Evolutionary conservation across 1,140 invertebrate species (phyloP).

Genomic region (Anastatus disparis): DNA sequence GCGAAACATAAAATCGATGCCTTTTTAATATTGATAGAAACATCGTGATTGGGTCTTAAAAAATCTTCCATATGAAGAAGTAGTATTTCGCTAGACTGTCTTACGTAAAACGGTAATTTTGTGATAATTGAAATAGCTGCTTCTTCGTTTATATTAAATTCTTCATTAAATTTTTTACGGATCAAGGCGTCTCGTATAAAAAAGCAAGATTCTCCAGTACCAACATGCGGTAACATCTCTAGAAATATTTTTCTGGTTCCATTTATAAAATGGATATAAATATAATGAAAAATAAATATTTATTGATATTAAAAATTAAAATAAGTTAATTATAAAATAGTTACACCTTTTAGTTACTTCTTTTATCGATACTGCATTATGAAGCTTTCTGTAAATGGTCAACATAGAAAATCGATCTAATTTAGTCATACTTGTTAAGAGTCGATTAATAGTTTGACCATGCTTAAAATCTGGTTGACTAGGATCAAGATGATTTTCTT

Average conservation of each 20-base stretch:
- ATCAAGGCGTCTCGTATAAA: conserved; percentile 58
- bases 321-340: background rate
- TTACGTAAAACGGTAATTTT: conserved; percentile 58
- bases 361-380: background rate
- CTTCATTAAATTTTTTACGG: conserved; percentile 49
- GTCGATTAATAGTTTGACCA: conserved; percentile 53
- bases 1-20: conserved; percentile 57
- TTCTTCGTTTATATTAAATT: conserved; percentile 25
- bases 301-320: too few relatives aligned
- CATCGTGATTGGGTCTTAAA: too few relatives aligned
- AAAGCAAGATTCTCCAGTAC: conserved; percentile 55
- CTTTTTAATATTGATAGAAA: conserved; percentile 47
- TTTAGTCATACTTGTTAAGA: conserved; percentile 8
- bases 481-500: conserved; percentile 57
- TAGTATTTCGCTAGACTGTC: conserved; percentile 53
- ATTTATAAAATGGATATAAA: conserved; percentile 7
- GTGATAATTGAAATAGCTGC: conserved; percentile 51
- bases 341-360: background rate
- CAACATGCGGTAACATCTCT: conserved; percentile 60
- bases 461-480: conserved; percentile 47
- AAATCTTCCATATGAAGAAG: conserved; percentile 60
- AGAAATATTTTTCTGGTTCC: conserved; percentile 57
- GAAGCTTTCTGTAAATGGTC: conserved; percentile 44
- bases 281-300: too few relatives aligned
- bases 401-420: background rate